A percentile compares a stretch with the other conserved stretches of the same genome.
Conservation (phyloP, 2,797 vertebrate genomes). For the Margarornis squamiger region DNA sequence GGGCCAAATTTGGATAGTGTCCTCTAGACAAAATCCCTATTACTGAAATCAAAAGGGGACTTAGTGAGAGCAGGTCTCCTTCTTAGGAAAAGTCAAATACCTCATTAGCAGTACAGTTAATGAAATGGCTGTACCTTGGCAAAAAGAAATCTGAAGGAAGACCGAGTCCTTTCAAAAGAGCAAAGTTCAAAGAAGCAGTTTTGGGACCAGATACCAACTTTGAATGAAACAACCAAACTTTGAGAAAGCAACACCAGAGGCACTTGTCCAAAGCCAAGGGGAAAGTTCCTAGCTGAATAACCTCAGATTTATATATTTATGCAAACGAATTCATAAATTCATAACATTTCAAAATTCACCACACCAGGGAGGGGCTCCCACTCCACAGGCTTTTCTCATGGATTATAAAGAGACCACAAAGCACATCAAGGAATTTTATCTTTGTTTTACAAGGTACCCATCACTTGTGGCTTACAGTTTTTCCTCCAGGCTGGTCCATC, state of each 20-base stretch:
- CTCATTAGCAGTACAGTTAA: constrained; percentile 5
- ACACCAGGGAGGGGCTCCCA: not conserved
- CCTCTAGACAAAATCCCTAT: not conserved
- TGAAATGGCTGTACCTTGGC: not conserved
- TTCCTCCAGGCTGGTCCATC: not conserved
- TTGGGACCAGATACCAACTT: not conserved
- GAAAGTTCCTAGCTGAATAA: not conserved
- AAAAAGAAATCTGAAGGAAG: not conserved
- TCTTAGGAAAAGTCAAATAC: constrained; percentile 34
- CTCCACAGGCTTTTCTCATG: not conserved
- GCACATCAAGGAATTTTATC: not conserved
- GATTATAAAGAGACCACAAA: not conserved
- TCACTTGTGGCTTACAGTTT: not conserved
- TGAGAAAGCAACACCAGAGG: not conserved
- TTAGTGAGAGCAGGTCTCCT: not conserved
- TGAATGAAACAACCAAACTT: not conserved
- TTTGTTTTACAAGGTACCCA: not conserved
- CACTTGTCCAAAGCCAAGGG: not conserved
- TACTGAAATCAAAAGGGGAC: not conserved
- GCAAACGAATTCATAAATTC: not conserved
- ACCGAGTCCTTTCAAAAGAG: not conserved
- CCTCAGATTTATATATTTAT: not conserved
- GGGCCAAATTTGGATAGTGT: not conserved
- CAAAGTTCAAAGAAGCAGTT: not conserved
- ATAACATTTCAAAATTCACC: not conserved